Evolutionary conservation across 2,888 invertebrate species (phyloP).

Genomic region (Caenorhabditis wallacei): DNA sequence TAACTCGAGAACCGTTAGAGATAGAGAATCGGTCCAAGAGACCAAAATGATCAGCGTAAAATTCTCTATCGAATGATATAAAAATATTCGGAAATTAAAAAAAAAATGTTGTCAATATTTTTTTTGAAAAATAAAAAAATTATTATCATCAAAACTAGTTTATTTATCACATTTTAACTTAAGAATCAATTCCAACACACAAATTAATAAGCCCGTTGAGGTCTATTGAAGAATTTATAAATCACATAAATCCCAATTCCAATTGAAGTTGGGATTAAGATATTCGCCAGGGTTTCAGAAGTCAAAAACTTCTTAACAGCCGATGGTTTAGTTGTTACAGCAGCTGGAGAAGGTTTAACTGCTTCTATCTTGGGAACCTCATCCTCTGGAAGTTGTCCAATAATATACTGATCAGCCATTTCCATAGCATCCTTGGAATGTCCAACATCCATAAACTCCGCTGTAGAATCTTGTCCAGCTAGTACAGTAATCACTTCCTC

Average conservation of each 20-base stretch:
- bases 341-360: neutral
- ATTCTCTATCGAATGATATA: too few relatives aligned
- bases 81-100: too few relatives aligned
- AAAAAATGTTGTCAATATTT: too few relatives aligned
- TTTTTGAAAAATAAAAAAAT: too few relatives aligned
- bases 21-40: too few relatives aligned
- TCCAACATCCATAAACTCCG: constrained; percentile 8
- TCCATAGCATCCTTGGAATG: constrained; percentile 27
- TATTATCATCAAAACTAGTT: neutral
- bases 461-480: constrained; percentile 60
- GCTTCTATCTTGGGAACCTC: neutral
- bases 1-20: too few relatives aligned
- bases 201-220: constrained; percentile 5
- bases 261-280: constrained; percentile 9
- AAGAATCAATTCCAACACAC: neutral
- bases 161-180: neutral
- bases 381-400: constrained; percentile 14
- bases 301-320: neutral
- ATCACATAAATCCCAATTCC: constrained; percentile 18
- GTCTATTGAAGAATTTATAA: constrained; percentile 2
- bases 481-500: constrained; percentile 71
- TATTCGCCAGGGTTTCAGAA: neutral
- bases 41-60: too few relatives aligned
- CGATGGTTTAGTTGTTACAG: neutral
- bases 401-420: constrained; percentile 20